Percentiles rank a stretch among this genome's conserved stretches.
phyloP scores from a whole-genome alignment of 1,140 invertebrate species.

The Habropoda laboriosa region DNA sequence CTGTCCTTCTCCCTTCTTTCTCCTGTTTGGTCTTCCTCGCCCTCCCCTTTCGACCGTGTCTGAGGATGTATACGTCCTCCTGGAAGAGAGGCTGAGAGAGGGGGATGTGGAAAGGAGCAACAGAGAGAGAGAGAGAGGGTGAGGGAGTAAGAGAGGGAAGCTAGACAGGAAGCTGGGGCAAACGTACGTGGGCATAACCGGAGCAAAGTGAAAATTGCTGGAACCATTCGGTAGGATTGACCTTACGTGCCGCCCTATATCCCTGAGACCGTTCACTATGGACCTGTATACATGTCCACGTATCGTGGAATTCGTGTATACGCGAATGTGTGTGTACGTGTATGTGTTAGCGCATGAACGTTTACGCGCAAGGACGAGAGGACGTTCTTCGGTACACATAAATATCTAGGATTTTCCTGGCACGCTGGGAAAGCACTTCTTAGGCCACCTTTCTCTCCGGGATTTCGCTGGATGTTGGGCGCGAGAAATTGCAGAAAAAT shows the following conservation, averaged over 20 bases:
- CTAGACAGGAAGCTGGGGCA: constrained; percentile 34
- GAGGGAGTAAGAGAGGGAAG: constrained; percentile 24
- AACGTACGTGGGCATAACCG: constrained; percentile 66
- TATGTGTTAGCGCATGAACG: background rate
- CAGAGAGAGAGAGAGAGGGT: background rate
- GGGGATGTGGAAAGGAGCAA: constrained; percentile 28
- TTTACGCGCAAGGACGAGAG: constrained; percentile 1
- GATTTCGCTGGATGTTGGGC: constrained; percentile 23
- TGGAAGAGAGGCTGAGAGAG: background rate
- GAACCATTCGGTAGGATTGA: constrained; percentile 69
- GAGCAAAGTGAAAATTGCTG: constrained; percentile 74
- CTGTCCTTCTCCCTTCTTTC: background rate
- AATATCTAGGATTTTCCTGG: constrained; percentile 42
- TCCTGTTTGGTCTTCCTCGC: background rate
- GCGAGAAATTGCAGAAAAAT: constrained; percentile 42
- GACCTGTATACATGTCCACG: constrained; percentile 11
- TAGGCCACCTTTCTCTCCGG: constrained; percentile 35
- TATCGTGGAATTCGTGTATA: constrained; percentile 22
- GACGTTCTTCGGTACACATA: constrained; percentile 38
- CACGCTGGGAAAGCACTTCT: constrained; percentile 22
- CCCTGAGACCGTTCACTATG: constrained; percentile 33
- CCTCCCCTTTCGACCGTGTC: background rate
- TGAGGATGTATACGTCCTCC: constrained; percentile 27
- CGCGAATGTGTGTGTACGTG: background rate
- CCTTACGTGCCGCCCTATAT: constrained; percentile 63